A percentile compares a stretch with the other conserved stretches of the same genome.
Conservation (phyloP, 1,140 invertebrate genomes). For the Heterodera carotae region DNA sequence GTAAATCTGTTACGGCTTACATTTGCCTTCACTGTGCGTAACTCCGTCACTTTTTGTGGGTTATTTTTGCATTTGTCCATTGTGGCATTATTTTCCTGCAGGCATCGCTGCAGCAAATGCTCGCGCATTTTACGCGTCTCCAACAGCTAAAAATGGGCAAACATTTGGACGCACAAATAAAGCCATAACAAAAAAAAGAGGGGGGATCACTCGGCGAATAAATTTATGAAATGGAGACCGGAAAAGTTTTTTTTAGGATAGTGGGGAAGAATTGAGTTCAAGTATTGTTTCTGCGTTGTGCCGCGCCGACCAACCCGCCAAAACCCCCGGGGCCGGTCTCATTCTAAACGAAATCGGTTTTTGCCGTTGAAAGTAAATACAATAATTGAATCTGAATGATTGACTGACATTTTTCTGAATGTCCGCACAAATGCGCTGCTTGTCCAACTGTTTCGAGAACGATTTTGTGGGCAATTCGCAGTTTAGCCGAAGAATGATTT, state of each 20-base stretch:
- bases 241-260: too few species aligned
- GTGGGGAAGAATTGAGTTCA: too few species aligned
- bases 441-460: slow-evolving; percentile 43
- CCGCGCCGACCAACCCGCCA: too few species aligned
- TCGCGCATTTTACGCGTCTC: slow-evolving; percentile 41
- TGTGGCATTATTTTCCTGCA: slow-evolving; percentile 38
- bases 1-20: too few species aligned
- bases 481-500: slow-evolving; percentile 47
- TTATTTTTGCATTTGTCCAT: slow-evolving; percentile 33
- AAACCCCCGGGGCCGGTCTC: too few species aligned
- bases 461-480: slow-evolving; percentile 51
- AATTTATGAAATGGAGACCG: too few species aligned
- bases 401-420: slow-evolving; percentile 45
- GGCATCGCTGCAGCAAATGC: slow-evolving; percentile 41
- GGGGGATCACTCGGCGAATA: too few species aligned
- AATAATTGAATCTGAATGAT: neutral
- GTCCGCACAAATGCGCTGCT: slow-evolving; percentile 41
- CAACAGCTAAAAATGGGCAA: slow-evolving; percentile 31
- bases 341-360: too few species aligned
- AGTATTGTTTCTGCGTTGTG: too few species aligned
- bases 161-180: slow-evolving; percentile 14
- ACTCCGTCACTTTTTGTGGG: slow-evolving; percentile 6
- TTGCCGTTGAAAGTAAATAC: too few species aligned
- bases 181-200: slow-evolving; percentile 11
- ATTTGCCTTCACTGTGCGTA: slow-evolving; percentile 39